Percentiles rank a stretch among this genome's conserved stretches.
Conservation (phyloP, 2,797 vertebrate genomes). For the Chaenodraco wilsoni region DNA sequence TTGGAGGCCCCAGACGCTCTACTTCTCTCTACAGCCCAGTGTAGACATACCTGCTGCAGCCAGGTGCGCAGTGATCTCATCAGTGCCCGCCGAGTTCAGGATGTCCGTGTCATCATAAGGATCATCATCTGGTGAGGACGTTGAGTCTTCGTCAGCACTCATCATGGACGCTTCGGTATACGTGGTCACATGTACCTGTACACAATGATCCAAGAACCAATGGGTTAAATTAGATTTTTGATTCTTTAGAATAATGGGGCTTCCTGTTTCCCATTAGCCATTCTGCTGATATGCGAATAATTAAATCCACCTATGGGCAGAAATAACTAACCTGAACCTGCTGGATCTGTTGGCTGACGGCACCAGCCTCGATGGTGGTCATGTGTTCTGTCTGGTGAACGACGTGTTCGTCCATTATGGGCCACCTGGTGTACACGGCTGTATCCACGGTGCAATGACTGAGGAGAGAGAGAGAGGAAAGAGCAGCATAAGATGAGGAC, state of each 20-base stretch:
- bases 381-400: conserved; percentile 93
- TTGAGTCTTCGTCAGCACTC: conserved; percentile 95
- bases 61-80: conserved; percentile 96
- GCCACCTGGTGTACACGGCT: conserved; percentile 54
- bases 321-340: conserved; percentile 67
- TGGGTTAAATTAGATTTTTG: not conserved
- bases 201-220: not conserved
- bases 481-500: not conserved
- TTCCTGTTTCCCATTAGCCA: not conserved
- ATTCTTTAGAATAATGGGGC: no score
- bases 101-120: conserved; percentile 98
- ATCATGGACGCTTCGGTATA: conserved; percentile 95
- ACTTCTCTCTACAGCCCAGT: not conserved
- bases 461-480: conserved; percentile 9
- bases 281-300: not conserved
- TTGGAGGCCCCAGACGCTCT: not conserved
- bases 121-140: conserved; percentile 95
- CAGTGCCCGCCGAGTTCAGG: conserved; percentile 94
- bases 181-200: conserved; percentile 94
- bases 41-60: conserved; percentile 91
- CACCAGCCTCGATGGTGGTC: conserved; percentile 96
- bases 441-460: conserved; percentile 49
- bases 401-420: conserved; percentile 92
- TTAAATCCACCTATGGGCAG: no score
- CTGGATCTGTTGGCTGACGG: conserved; percentile 92